These are phyloP conservation scores for Calliphora vomitoria DNA, from an alignment of 2,888 invertebrate genomes.

Conservation along the genomic window DNA sequence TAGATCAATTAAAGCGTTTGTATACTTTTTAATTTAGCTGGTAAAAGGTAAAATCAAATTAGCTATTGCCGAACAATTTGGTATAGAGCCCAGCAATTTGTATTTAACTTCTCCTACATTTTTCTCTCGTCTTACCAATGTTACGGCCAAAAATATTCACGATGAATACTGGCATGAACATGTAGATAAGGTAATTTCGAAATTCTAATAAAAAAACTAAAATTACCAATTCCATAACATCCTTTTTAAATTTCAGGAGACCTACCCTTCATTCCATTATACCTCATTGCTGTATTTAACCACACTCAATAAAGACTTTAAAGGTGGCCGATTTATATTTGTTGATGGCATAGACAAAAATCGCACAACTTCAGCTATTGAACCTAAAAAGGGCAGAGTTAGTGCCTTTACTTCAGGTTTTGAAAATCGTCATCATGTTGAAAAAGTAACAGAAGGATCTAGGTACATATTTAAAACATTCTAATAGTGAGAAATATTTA, in stretches of 20 bases:
- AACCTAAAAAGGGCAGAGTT: conserved; percentile 91
- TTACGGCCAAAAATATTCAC: conserved; percentile 89
- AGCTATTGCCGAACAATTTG: conserved; percentile 91
- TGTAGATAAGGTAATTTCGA: conserved; percentile 90
- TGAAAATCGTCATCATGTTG: conserved; percentile 93
- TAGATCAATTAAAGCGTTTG: no score
- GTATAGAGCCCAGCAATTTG: conserved; percentile 87
- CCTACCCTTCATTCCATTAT: conserved; percentile 94
- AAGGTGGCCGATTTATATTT: conserved; percentile 93
- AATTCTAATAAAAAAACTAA: not conserved
- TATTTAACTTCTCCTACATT: conserved; percentile 95
- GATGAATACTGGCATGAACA: conserved; percentile 97
- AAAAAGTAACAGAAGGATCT: conserved; percentile 90
- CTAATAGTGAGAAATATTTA: no score
- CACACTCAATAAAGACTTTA: conserved; percentile 90
- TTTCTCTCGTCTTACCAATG: conserved; percentile 91
- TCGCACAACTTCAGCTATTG: conserved; percentile 88
- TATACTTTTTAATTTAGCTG: conserved; percentile 83
- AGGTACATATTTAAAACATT: conserved; percentile 74
- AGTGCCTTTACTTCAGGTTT: conserved; percentile 94
- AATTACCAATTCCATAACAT: conserved; percentile 83
- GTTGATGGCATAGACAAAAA: conserved; percentile 88
- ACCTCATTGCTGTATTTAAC: conserved; percentile 93
- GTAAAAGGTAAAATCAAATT: conserved; percentile 92
- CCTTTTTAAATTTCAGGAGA: conserved; percentile 87